These are phyloP conservation scores for Crypturellus tataupa DNA, from an alignment of 2,797 vertebrate genomes.

Conservation along the genomic window DNA sequence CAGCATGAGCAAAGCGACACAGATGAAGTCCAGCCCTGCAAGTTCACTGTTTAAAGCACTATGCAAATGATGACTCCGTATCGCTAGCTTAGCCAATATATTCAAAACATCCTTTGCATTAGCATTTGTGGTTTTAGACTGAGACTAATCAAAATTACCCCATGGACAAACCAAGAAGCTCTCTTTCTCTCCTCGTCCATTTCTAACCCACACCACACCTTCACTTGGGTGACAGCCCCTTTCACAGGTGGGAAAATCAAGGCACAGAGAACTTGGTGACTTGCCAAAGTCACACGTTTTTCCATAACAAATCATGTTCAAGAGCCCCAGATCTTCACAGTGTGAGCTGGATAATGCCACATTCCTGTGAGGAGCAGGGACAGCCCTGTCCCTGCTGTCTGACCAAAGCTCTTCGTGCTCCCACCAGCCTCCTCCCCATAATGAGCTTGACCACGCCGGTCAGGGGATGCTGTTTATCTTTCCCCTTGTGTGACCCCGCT, in stretches of 20 bases:
- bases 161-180: not conserved
- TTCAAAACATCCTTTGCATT: accelerated
- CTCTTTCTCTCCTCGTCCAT: not conserved
- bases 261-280: not conserved
- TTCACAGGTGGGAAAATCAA: not conserved
- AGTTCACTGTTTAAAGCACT: not conserved
- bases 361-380: not conserved
- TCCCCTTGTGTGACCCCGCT: not conserved
- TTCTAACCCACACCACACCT: not conserved
- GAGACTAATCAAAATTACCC: not conserved
- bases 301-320: not conserved
- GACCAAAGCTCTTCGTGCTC: not conserved
- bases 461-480: slow-evolving; percentile 61
- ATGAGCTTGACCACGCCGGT: not conserved
- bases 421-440: not conserved
- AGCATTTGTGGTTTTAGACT: not conserved
- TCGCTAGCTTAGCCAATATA: not conserved
- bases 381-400: not conserved
- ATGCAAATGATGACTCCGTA: accelerated
- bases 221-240: not conserved
- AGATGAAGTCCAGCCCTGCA: not conserved
- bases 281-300: not conserved
- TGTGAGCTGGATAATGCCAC: not conserved
- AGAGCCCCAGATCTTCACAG: not conserved
- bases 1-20: not conserved